These are phyloP conservation scores for Takifugu rubripes DNA, from an alignment of 2,797 vertebrate species.

Conservation along the genomic window DNA sequence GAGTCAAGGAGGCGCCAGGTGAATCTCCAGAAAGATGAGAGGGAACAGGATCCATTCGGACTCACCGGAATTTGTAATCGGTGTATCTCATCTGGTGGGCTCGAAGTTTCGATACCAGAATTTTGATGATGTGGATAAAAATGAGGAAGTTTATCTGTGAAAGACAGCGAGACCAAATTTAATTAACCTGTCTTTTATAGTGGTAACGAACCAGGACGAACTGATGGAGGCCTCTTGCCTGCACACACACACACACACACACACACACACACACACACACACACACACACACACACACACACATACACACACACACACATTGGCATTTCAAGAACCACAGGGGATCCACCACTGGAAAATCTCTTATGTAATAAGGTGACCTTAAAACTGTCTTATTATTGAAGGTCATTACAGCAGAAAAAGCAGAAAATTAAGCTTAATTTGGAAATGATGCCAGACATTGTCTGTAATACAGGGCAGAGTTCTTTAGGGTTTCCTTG, in stretches of 20 bases:
- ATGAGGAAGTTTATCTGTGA: conserved; percentile 93
- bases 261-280: background rate
- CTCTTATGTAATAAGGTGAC: background rate
- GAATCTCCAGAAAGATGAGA: background rate
- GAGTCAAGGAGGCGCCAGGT: background rate
- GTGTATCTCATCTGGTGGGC: conserved; percentile 93
- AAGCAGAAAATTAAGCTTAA: too few species aligned
- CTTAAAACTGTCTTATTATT: background rate
- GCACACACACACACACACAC: background rate
- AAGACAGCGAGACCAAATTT: conserved; percentile 25
- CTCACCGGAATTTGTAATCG: conserved; percentile 93
- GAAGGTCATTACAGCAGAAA: too few species aligned
- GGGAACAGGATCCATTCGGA: background rate
- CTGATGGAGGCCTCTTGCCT: too few species aligned
- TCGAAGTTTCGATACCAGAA: conserved; percentile 89
- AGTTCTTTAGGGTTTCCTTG: background rate
- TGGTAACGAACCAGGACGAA: too few species aligned
- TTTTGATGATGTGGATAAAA: conserved; percentile 89
- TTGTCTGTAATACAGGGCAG: too few species aligned
- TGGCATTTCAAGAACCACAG: background rate
- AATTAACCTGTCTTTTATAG: background rate
- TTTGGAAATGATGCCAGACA: too few species aligned
- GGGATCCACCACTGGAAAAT: background rate
- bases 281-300: background rate
- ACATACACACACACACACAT: background rate